Evolutionary conservation across 2,113 vertebrate genomes (phyloP), one percentile per base, ranked within the genome.

Genomic region (Psilopsiagon aurifrons): DNA sequence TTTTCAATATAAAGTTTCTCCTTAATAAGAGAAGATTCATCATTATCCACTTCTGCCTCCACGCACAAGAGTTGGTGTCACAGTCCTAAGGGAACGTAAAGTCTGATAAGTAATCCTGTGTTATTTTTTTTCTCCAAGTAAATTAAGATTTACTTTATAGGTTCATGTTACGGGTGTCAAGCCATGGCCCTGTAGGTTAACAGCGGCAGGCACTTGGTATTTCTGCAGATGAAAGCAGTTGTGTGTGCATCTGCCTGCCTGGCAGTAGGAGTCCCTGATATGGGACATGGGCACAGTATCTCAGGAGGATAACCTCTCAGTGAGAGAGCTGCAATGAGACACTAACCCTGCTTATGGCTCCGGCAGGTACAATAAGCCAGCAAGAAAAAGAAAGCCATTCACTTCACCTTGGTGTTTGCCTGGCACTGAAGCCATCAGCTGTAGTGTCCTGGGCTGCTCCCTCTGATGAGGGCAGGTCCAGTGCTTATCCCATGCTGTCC

Each of bases 401-500:
- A 31, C 76, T n/a, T 3, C 13, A 37, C 68, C 62, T 25, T 16
- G 7, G 62, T 25, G 39, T 41, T 54, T 54, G 59, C 66, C 35
- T 11, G 29, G 24, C n/a, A 8, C 27, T 7, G 31, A 8, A 47
- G 44, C 54, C 7, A 0, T 8, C 13, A 3, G n/a, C 2, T 3
- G 51, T 1, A 9, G 55, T 15, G 54, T n/a, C 29, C 51, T 37
- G 43, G 17, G 7, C 28, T 29, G 70, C 57, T 64, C 39, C 35
- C 29, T 13, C 9, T 18, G 49, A 12, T 13, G 33, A 12, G 4
- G 8, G 29, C 8, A 16, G 33, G 10, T 44, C 25, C 10, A 17
- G 7, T n/a, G 54, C 39, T 47, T 7, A 9, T 49, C 49, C 16
- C 13, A 7, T 17, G 18, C 73, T 8, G 41, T 13, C 37, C 35